Percentiles rank a stretch among this genome's conserved stretches.
Evolutionary conservation across 2,113 vertebrate genomes (phyloP).

Genomic region (Colinus virginianus): DNA sequence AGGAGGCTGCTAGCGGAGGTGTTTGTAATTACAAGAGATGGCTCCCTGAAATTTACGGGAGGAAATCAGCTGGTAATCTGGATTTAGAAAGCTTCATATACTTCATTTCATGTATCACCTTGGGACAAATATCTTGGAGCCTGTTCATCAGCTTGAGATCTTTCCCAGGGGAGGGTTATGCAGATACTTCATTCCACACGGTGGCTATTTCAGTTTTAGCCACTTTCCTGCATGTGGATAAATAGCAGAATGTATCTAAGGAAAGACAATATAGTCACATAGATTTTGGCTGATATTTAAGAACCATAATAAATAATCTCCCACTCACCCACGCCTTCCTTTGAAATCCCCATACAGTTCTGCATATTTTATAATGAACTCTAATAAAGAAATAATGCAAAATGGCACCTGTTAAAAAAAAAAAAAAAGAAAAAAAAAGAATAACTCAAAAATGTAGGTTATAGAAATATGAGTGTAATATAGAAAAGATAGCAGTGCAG

Average conservation of each 20-base stretch:
- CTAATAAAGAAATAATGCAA: conserved; percentile 83
- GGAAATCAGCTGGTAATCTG: conserved; percentile 60
- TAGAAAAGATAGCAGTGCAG: conserved; percentile 77
- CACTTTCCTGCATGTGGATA: neutral
- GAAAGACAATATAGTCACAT: conserved; percentile 64
- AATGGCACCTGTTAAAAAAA: conserved; percentile 77
- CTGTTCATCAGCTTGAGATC: neutral
- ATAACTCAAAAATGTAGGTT: conserved; percentile 70
- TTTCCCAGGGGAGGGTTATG: neutral
- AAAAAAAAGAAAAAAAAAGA: conserved; percentile 69
- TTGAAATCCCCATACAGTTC: conserved; percentile 68
- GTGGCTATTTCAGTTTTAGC: conserved; percentile 33
- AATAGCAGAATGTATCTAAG: neutral
- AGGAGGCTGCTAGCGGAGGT: neutral
- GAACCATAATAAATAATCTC: conserved; percentile 74
- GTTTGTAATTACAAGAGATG: conserved; percentile 60
- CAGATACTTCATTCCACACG: neutral
- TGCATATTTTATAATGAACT: conserved; percentile 77
- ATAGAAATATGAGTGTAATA: conserved; percentile 87
- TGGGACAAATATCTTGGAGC: conserved; percentile 28
- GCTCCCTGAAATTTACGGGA: conserved; percentile 47
- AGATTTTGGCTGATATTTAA: conserved; percentile 75
- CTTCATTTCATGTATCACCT: conserved; percentile 41
- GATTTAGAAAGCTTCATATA: conserved; percentile 42
- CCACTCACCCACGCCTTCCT: neutral